A percentile compares a stretch with the other conserved stretches of the same genome.
Conservation (phyloP, 2,113 vertebrate genomes). For the Cavia aperea region DNA sequence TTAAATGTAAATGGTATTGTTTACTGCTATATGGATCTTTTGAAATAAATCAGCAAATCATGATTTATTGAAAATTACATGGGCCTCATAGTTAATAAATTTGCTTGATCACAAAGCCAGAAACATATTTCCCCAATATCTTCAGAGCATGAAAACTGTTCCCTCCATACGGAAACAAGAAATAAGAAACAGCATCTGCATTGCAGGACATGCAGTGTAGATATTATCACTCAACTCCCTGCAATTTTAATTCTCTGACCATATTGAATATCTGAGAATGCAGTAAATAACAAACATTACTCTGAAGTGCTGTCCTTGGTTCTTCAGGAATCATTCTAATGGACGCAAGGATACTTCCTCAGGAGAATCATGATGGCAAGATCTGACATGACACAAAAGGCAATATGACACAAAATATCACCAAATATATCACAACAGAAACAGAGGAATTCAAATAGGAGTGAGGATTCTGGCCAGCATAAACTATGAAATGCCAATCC, state of each 20-base stretch:
- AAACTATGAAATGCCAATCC: neutral
- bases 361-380: constrained; percentile 70
- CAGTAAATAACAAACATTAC: constrained; percentile 75
- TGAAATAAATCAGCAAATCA: constrained; percentile 87
- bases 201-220: constrained; percentile 64
- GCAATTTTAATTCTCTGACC: constrained; percentile 89
- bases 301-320: constrained; percentile 75
- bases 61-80: constrained; percentile 87
- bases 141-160: constrained; percentile 45
- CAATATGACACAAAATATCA: constrained; percentile 63
- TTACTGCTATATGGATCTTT: constrained; percentile 86
- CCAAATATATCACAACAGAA: constrained; percentile 54
- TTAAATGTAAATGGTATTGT: constrained; percentile 93
- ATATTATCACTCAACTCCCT: constrained; percentile 77
- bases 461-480: constrained; percentile 22
- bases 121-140: constrained; percentile 56
- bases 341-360: constrained; percentile 61
- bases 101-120: constrained; percentile 79
- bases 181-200: constrained; percentile 75
- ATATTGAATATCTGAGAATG: constrained; percentile 83
- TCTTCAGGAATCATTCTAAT: constrained; percentile 70
- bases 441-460: constrained; percentile 65
- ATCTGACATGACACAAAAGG: constrained; percentile 39
- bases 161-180: constrained; percentile 63
- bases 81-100: constrained; percentile 89